A percentile compares a stretch with the other conserved stretches of the same genome.
These are phyloP conservation scores for Menidia menidia DNA, from an alignment of 2,797 vertebrate species.

Conservation along the genomic window DNA sequence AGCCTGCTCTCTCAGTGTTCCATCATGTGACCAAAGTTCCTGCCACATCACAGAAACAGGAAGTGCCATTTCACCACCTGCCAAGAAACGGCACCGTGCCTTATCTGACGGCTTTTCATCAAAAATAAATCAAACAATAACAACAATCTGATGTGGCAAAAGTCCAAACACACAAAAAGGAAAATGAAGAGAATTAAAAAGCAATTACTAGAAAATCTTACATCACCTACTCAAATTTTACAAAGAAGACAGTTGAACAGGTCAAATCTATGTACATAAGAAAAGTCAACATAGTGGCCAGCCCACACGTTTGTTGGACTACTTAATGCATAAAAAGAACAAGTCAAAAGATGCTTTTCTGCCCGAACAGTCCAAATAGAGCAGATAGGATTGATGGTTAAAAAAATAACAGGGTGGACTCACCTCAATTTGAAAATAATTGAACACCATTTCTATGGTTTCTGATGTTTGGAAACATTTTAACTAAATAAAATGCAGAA, in stretches of 20 bases:
- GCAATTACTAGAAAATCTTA: background rate
- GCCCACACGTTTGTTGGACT: background rate
- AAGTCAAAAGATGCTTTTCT: background rate
- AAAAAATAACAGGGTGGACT: background rate
- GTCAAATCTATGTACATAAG: background rate
- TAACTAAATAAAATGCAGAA: background rate
- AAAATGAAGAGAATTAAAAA: background rate
- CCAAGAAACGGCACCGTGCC: constrained; percentile 19
- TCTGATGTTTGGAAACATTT: background rate
- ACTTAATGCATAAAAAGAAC: background rate
- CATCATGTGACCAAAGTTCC: constrained; percentile 74
- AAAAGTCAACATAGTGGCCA: background rate
- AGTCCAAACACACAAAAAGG: background rate
- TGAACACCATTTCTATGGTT: background rate
- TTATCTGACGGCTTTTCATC: constrained; percentile 39
- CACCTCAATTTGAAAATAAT: background rate
- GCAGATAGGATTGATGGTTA: background rate
- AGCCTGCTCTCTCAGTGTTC: constrained; percentile 63
- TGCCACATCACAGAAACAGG: constrained; percentile 77
- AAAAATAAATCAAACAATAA: constrained; percentile 48
- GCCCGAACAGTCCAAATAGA: background rate
- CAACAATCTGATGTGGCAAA: constrained; percentile 28
- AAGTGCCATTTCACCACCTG: constrained; percentile 70
- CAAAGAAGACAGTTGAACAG: background rate
- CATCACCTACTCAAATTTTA: background rate